phyloP scores from a whole-genome alignment of 1,140 invertebrate genomes.

The Sitodiplosis mosellana region DNA sequence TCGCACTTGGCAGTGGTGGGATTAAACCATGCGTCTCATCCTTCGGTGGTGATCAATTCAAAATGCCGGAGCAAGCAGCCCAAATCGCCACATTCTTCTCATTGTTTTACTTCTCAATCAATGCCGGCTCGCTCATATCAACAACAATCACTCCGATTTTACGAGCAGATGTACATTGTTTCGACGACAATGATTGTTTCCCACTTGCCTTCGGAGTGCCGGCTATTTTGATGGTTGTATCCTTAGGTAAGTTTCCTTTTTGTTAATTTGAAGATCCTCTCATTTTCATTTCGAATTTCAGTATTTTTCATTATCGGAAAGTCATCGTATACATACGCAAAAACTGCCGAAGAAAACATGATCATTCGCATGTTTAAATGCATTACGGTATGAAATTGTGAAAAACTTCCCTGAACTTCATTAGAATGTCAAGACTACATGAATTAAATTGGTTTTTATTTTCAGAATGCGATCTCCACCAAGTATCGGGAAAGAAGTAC shows the following conservation, averaged over 20 bases:
- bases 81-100: conserved; percentile 56
- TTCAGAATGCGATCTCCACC: conserved; percentile 1
- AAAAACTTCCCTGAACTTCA: neutral
- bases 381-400: conserved; percentile 22
- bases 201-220: conserved; percentile 65
- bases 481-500: neutral
- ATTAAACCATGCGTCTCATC: conserved; percentile 73
- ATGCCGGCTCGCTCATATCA: conserved; percentile 58
- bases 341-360: conserved; percentile 59
- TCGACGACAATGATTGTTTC: conserved; percentile 47
- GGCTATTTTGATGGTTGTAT: conserved; percentile 46
- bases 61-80: conserved; percentile 33
- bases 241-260: conserved; percentile 38
- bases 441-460: neutral
- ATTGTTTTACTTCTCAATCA: conserved; percentile 66
- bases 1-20: conserved; percentile 54
- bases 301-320: conserved; percentile 58
- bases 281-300: neutral
- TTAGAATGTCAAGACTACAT: neutral
- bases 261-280: conserved; percentile 15
- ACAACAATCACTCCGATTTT: conserved; percentile 59
- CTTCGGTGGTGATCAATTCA: conserved; percentile 70
- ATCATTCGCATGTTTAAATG: conserved; percentile 51
- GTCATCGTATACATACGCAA: conserved; percentile 45
- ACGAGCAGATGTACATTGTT: conserved; percentile 45